Evolutionary conservation across 2,113 vertebrate genomes (phyloP), one percentile per base, ranked within the genome.

Genomic region (Melanerpes formicivorus): DNA sequence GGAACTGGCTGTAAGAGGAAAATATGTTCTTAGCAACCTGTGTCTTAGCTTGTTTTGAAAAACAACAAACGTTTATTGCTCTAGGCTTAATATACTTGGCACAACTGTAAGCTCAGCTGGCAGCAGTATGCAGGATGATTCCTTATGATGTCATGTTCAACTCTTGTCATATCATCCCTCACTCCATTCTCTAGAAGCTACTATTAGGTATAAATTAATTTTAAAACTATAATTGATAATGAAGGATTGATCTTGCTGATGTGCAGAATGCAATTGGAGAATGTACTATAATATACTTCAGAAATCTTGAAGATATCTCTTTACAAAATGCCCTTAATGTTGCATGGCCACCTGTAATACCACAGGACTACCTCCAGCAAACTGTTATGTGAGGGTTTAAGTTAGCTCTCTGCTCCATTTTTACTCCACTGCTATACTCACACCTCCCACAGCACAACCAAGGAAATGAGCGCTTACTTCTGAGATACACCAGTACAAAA

Each of bases 361-460:
- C 59, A 26, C 29, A 84, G 34, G 15, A 55, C 26, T 21, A 34
- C 21, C n/a, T 77, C 50, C 40, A 76, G 19, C 40, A 89, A 82
- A 54, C 34, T 1, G 0, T 30, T 79, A 55, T 55, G 52, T 18
- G 21, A 6, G 14, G 9, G 23, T 23, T 85, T 42, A 69, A 88
- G 75, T 50, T 58, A 84, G 22, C 19, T 46, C 30, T 80, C 34
- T 6, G 42, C 65, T 90, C 78, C 65, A 86, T 27, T 72, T 76
- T 34, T 82, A 23, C 30, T 92, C 32, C 59, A 80, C 46, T 13
- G 87, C 71, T 90, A 32, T 15, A n/a, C 50, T 73, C 89, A 79
- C 84, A 92, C 82, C 67, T 95, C 90, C 81, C 72, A 91, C 84
- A 85, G 69, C n/a, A 95, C 52, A 82, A 63, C 29, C 71, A 92